Evolutionary conservation across 2,888 invertebrate species (phyloP), one percentile per base, ranked within the genome.

Genomic region (Miltochrista miniata): DNA sequence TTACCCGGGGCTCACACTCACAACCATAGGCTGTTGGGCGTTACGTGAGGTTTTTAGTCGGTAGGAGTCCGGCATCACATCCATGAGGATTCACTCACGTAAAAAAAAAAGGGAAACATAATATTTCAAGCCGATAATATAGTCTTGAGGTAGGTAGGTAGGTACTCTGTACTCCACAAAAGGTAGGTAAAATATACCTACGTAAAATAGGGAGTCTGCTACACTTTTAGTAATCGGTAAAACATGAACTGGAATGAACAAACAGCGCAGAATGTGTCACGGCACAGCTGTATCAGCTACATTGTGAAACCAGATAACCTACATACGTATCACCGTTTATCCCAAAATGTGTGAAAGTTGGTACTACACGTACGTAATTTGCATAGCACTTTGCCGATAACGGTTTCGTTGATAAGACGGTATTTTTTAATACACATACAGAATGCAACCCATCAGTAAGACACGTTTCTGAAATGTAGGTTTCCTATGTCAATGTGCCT

Each of bases 281-380:
- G 18, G 30, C 33, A n/a, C n/a, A 24, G 24, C 40, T 15, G 40
- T 15, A 37, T 15, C 31, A 41, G 15, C 18, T 38, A 12, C 41
- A 41, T 36, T 48, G 36, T 48, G 41, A 42, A 80, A 73, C 61
- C 48, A 61, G 82, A 88, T 89, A 90, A 89, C 89, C 90, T 74
- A 88, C 76, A 81, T 89, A 50, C 64, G 63, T 84, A 85, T 24
- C 18, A 24, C 82, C 40, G 14, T 56, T 66, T 68, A 74, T 79
- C 81, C 81, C 72, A 72, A 80, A 76, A 79, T 77, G 71, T 79
- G 79, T 79, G 79, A 84, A 85, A 87, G 80, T 74, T 55, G 38
- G 10, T 18, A 38, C 36, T 51, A 43, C 75, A 68, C 71, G 75
- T 70, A 57, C 72, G 78, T 71, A 79, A 87, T 87, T 87, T 85